A percentile compares a stretch with the other conserved stretches of the same genome.
Evolutionary conservation across 2,888 invertebrate genomes (phyloP).

Genomic region (Stratiomys singularior): DNA sequence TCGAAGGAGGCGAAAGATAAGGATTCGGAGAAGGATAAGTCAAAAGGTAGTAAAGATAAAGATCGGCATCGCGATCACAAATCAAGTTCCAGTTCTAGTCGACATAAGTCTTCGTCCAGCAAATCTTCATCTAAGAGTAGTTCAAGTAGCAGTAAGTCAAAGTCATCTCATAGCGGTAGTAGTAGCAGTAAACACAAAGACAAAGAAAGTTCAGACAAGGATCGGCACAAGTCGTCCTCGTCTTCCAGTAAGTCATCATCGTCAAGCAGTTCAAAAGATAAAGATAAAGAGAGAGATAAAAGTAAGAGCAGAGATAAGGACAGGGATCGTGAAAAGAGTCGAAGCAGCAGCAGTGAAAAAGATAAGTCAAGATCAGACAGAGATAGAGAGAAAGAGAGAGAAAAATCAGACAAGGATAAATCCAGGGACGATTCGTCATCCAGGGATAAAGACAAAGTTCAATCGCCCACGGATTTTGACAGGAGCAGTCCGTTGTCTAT

Average conservation of each 20-base stretch:
- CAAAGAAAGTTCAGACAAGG: constrained; percentile 66
- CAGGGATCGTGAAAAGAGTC: constrained; percentile 55
- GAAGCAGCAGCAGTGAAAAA: constrained; percentile 64
- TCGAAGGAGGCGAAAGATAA: constrained; percentile 48
- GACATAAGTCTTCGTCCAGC: constrained; percentile 53
- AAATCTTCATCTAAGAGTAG: constrained; percentile 46
- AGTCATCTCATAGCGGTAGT: constrained; percentile 19
- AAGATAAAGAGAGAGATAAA: constrained; percentile 54
- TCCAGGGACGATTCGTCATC: constrained; percentile 62
- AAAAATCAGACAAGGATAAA: constrained; percentile 60
- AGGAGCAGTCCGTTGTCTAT: constrained; percentile 69
- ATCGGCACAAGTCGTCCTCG: constrained; percentile 49
- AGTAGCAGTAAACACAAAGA: constrained; percentile 67
- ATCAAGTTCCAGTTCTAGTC: constrained; percentile 53
- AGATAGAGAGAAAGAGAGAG: constrained; percentile 58
- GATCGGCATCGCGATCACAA: constrained; percentile 58
- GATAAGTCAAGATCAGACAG: constrained; percentile 57
- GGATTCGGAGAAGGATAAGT: constrained; percentile 61
- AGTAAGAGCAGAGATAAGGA: constrained; percentile 53
- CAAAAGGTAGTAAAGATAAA: constrained; percentile 59
- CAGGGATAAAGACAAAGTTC: constrained; percentile 72
- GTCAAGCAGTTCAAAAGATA: constrained; percentile 47
- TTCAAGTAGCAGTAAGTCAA: constrained; percentile 47
- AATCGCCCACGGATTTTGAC: constrained; percentile 70
- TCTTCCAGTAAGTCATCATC: constrained; percentile 48